Base-by-base conservation (phyloP, 1,140 invertebrate genomes). In the Steinernema feltiae region DNA sequence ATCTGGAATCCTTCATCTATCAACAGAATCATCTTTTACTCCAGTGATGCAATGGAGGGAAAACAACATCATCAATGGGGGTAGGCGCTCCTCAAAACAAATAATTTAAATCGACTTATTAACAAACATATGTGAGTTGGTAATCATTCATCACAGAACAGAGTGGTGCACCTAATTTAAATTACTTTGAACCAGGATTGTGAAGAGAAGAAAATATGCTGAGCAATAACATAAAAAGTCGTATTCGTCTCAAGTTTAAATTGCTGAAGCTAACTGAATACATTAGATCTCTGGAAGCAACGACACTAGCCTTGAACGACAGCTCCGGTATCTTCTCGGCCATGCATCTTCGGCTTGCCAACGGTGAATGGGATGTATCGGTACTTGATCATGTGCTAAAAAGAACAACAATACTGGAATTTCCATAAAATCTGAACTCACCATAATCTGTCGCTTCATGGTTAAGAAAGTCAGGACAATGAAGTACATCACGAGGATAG, bases 401-500 rank as follows among this genome's bases (percentile, higher is more conserved):
- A 92, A 76, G 18, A 78, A 81, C 82, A 90, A 95, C 93, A 91
- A 92, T 95, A 82, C 98, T 98, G 35, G 7, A 7, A 41, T 41
- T 41, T 18, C 35, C 35, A 41, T 7, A 41, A 7, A 7, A 41
- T 7, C 35, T 41, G 35, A 27, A 78, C 82, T 83, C 90, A 97
- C 94, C 91, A 93, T 97, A 83, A 99, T 99, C 90, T 99, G 97
- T 86, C 95, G 91, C 88, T 98, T 99, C 97, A 99, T 99, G 70
- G 97, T 99, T 82, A 99, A 93, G 88, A 93, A 94, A 87, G 98
- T 95, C 78, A 99, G 88, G 46, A 96, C 95, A 85, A 98, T 93
- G 88, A 99, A 99, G 88, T 99, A 99, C 92, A 99, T 95, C 75
- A 99, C 94, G 84, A 99, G 90, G 81, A 99, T 99, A 69, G 97